These are phyloP conservation scores for Catocala fraxini DNA, from an alignment of 2,888 invertebrate genomes.

Conservation along the genomic window DNA sequence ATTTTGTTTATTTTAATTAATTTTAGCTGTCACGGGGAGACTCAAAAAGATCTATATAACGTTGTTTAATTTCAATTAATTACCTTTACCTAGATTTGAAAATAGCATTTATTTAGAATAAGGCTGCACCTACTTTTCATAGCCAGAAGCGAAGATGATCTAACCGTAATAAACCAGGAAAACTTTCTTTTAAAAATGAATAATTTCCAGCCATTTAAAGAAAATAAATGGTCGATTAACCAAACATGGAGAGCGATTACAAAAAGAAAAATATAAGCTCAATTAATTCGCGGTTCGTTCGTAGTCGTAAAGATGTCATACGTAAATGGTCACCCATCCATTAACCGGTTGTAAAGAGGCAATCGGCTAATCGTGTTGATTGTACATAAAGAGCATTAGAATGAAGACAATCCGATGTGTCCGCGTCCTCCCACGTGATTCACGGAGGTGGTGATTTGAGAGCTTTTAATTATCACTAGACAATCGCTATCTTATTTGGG, in stretches of 20 bases:
- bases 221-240: conserved; percentile 18
- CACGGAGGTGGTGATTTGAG: conserved; percentile 16
- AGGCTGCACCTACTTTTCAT: too few species aligned
- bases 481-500: not conserved
- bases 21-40: too few species aligned
- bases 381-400: conserved; percentile 39
- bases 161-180: not conserved
- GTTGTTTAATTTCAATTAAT: too few species aligned
- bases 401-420: conserved; percentile 42
- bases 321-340: conserved; percentile 38
- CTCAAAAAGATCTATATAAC: too few species aligned
- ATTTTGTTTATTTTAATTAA: too few species aligned
- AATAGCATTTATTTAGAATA: too few species aligned
- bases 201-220: conserved; percentile 9
- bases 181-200: conserved; percentile 7
- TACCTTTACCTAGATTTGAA: too few species aligned
- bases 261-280: conserved; percentile 23
- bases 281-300: conserved; percentile 27
- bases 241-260: conserved; percentile 31
- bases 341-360: conserved; percentile 32
- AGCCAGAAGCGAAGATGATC: too few species aligned
- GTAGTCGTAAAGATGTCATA: conserved; percentile 40
- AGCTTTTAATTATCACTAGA: conserved; percentile 13
- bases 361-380: conserved; percentile 39
- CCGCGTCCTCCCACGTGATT: conserved; percentile 40